phyloP scores from a whole-genome alignment of 2,113 vertebrate species.

The Baryphthengus martii region DNA sequence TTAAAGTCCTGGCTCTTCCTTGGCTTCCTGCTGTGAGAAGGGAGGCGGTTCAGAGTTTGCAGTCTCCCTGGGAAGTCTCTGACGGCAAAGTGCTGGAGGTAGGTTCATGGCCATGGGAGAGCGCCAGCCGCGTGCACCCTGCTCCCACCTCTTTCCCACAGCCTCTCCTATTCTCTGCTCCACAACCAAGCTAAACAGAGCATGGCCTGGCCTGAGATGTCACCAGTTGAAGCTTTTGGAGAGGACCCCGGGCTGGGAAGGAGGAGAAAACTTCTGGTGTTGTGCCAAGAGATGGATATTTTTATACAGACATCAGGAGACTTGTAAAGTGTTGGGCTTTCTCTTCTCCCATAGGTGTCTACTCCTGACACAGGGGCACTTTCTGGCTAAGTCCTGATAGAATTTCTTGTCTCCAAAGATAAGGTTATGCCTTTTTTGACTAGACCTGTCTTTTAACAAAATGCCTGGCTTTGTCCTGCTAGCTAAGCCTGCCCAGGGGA shows the following conservation, averaged over 20 bases:
- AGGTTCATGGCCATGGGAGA: background rate
- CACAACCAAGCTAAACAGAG: background rate
- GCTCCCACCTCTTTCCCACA: accelerated
- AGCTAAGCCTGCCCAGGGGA: background rate
- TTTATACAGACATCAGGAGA: background rate
- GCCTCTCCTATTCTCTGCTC: background rate
- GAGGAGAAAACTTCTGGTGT: background rate
- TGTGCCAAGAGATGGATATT: accelerated
- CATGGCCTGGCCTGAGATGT: background rate
- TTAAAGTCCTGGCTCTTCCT: background rate
- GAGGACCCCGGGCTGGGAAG: background rate
- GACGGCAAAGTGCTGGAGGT: background rate
- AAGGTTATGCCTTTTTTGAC: background rate
- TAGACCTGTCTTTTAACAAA: background rate
- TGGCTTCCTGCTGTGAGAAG: background rate
- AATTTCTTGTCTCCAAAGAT: background rate
- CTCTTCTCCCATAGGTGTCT: background rate
- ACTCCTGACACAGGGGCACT: background rate
- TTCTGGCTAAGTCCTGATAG: background rate
- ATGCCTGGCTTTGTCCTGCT: background rate
- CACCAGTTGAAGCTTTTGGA: background rate
- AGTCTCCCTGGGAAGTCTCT: background rate
- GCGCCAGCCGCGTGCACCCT: accelerated
- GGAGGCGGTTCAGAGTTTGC: background rate
- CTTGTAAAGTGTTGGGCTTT: background rate